Conservation (phyloP, 2,888 invertebrate genomes). For the Ypsolopha scabrella region DNA sequence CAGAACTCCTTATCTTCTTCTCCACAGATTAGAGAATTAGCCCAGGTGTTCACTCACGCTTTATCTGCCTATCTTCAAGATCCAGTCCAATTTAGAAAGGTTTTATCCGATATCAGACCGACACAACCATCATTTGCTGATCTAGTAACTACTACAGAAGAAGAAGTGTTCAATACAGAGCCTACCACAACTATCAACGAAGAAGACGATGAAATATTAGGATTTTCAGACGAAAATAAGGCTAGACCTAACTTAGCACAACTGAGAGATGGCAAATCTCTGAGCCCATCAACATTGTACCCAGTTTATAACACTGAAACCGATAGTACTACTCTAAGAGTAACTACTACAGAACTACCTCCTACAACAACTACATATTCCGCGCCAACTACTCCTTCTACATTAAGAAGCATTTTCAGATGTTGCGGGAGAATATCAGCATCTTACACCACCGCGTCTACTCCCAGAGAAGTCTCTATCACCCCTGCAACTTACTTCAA, state of each 20-base stretch:
- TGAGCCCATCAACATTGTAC: conserved; percentile 35
- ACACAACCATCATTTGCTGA: conserved; percentile 77
- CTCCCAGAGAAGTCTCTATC: conserved; percentile 27
- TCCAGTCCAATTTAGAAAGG: conserved; percentile 83
- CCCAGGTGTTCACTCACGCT: conserved; percentile 87
- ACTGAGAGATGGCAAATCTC: conserved; percentile 53
- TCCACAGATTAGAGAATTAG: conserved; percentile 81
- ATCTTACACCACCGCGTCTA: conserved; percentile 50
- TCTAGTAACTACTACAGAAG: conserved; percentile 42
- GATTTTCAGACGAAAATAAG: conserved; percentile 78
- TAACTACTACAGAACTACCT: conserved; percentile 24
- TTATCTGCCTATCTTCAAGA: conserved; percentile 85
- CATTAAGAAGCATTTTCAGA: conserved; percentile 42
- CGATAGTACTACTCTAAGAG: conserved; percentile 8
- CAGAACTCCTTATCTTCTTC: conserved; percentile 71
- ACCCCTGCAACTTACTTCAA: conserved; percentile 61
- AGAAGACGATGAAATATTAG: conserved; percentile 82
- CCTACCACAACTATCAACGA: conserved; percentile 72
- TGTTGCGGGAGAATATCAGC: conserved; percentile 59
- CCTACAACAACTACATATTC: conserved; percentile 26
- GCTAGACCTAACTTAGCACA: conserved; percentile 25
- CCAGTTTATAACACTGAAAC: conserved; percentile 13
- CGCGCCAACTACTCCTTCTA: conserved; percentile 19
- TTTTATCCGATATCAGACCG: conserved; percentile 81
- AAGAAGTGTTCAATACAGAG: conserved; percentile 55